phyloP scores from a whole-genome alignment of 2,888 invertebrate genomes.

The Atherix ibis region DNA sequence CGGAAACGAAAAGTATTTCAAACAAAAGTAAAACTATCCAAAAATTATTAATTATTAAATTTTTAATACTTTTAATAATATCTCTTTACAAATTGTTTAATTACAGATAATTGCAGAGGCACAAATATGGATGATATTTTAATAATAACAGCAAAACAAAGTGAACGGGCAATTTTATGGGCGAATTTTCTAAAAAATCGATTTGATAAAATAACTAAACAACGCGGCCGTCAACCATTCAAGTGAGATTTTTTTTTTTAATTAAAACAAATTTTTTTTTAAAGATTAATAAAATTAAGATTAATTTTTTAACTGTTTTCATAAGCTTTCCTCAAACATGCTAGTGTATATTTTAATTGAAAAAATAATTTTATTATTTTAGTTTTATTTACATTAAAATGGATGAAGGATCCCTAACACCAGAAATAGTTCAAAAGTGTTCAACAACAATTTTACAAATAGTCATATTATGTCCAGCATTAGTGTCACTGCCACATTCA shows the following conservation, averaged over 20 bases:
- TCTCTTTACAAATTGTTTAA: conserved; percentile 17
- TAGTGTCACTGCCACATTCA: conserved; percentile 38
- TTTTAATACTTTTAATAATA: not conserved
- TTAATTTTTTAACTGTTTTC: not conserved
- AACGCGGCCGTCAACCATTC: conserved; percentile 63
- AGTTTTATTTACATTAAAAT: conserved; percentile 60
- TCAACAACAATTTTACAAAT: conserved; percentile 58
- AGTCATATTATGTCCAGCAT: conserved; percentile 61
- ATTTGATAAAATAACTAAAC: conserved; percentile 71
- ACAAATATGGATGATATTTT: conserved; percentile 65
- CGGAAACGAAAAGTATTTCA: too few relatives aligned
- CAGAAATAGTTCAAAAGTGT: conserved; percentile 35
- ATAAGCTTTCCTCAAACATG: not conserved
- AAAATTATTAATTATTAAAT: not conserved
- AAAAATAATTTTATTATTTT: conserved; percentile 17
- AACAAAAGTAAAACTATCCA: too few relatives aligned
- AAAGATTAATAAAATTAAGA: not conserved
- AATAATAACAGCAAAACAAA: conserved; percentile 61
- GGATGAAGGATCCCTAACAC: conserved; percentile 45
- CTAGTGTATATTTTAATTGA: not conserved
- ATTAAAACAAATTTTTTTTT: conserved; percentile 5
- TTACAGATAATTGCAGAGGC: conserved; percentile 21
- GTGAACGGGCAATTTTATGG: conserved; percentile 64
- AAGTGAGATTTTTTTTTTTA: conserved; percentile 50
- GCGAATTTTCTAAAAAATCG: conserved; percentile 67